Conservation (phyloP, 2,797 vertebrate genomes). For the Micrastur ruficollis region DNA sequence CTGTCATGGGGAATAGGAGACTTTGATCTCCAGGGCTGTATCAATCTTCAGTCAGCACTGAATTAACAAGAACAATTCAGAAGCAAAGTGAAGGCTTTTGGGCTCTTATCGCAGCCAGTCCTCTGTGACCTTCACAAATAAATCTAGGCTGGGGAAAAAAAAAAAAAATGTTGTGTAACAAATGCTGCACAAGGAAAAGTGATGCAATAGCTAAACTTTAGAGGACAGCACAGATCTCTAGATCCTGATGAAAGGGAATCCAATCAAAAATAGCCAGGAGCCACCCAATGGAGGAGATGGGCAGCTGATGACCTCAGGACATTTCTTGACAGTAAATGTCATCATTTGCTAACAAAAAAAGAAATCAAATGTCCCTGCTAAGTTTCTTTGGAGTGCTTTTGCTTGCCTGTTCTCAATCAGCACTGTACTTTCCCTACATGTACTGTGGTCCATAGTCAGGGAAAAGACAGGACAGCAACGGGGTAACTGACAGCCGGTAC, state of each 20-base stretch:
- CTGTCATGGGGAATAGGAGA: neutral
- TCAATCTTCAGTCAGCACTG: conserved; percentile 42
- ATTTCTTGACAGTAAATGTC: neutral
- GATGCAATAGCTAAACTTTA: neutral
- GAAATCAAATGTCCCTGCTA: neutral
- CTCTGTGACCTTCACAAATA: conserved; percentile 37
- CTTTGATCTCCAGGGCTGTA: conserved; percentile 28
- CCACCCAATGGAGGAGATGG: neutral
- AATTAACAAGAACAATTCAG: conserved; percentile 53
- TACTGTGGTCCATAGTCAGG: neutral
- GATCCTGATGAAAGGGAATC: neutral
- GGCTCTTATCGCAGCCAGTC: neutral
- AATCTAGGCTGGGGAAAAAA: neutral
- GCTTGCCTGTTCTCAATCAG: neutral
- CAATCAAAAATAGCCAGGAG: neutral
- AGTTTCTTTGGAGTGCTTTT: neutral
- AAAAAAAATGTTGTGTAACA: neutral
- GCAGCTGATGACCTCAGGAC: neutral
- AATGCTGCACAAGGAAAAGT: neutral
- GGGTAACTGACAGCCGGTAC: neutral
- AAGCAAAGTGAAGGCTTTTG: neutral
- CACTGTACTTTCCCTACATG: neutral
- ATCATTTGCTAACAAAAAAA: neutral
- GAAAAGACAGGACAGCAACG: neutral
- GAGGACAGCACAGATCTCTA: conserved; percentile 14